phyloP scores from a whole-genome alignment of 2,888 invertebrate species.

The Ennomos erosarius region DNA sequence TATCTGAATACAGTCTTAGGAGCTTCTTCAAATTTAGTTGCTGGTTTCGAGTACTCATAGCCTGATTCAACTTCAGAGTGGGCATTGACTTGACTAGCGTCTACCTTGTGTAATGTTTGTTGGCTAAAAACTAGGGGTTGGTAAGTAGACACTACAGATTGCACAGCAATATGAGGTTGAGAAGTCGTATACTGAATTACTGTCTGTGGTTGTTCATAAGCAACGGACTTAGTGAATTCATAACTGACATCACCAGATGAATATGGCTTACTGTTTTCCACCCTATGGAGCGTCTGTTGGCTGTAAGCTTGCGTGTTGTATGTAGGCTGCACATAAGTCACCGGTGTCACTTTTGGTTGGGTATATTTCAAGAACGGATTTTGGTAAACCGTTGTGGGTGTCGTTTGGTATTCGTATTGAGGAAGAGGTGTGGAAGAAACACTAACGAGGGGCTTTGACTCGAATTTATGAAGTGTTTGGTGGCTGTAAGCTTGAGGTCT shows the following conservation, averaged over 20 bases:
- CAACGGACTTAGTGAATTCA: conserved; percentile 48
- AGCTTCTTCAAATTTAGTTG: conserved; percentile 60
- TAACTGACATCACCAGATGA: conserved; percentile 48
- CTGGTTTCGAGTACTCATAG: conserved; percentile 61
- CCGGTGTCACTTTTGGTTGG: conserved; percentile 63
- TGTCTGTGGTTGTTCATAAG: conserved; percentile 51
- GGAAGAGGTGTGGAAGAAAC: conserved; percentile 66
- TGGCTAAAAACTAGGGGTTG: conserved; percentile 63
- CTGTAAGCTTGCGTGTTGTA: conserved; percentile 62
- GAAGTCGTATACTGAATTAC: conserved; percentile 53
- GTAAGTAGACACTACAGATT: conserved; percentile 58
- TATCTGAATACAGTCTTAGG: conserved; percentile 57
- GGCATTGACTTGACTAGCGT: conserved; percentile 58
- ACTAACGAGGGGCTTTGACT: conserved; percentile 55
- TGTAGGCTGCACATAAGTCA: conserved; percentile 55
- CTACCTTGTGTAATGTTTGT: conserved; percentile 65
- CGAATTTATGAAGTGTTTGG: conserved; percentile 63
- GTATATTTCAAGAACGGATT: conserved; percentile 72
- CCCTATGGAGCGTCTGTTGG: conserved; percentile 67
- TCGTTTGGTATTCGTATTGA: conserved; percentile 64
- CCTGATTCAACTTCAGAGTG: conserved; percentile 56
- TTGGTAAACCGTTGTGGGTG: conserved; percentile 69
- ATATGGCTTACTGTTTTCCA: conserved; percentile 57
- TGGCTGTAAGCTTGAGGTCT: conserved; percentile 60
- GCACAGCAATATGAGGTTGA: conserved; percentile 47